phyloP scores from a whole-genome alignment of 2,888 invertebrate species.

The Phortica okadai region DNA sequence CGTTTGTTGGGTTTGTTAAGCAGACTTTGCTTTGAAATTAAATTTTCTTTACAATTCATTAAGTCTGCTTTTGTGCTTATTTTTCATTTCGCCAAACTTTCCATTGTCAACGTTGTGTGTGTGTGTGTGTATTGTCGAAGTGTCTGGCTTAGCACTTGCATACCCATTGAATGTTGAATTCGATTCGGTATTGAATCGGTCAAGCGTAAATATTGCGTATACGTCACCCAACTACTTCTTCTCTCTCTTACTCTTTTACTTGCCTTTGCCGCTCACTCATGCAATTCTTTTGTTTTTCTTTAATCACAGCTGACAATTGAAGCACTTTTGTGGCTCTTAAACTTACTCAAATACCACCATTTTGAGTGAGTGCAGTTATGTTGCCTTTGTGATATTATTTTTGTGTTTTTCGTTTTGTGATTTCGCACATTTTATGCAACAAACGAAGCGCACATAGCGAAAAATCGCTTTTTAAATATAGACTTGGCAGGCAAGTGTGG shows the following conservation, averaged over 20 bases:
- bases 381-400: background rate
- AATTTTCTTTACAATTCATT: constrained; percentile 30
- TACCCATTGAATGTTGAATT: constrained; percentile 8
- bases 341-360: no score
- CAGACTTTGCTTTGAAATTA: constrained; percentile 19
- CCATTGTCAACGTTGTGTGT: background rate
- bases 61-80: constrained; percentile 25
- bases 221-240: constrained; percentile 40
- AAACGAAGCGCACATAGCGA: background rate
- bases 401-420: background rate
- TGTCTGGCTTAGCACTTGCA: background rate
- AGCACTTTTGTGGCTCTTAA: background rate
- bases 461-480: constrained; percentile 23
- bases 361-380: background rate
- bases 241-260: background rate
- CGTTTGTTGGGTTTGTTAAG: background rate
- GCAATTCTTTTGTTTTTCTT: background rate
- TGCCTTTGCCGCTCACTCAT: background rate
- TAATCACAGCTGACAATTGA: constrained; percentile 21
- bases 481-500: constrained; percentile 25
- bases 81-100: constrained; percentile 3
- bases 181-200: constrained; percentile 41
- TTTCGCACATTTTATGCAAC: constrained; percentile 9
- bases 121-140: background rate
- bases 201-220: constrained; percentile 48